Evolutionary conservation across 2,797 vertebrate species (phyloP), one percentile per base, ranked within the genome.

Genomic region (Micropoecilia bifurca): DNA sequence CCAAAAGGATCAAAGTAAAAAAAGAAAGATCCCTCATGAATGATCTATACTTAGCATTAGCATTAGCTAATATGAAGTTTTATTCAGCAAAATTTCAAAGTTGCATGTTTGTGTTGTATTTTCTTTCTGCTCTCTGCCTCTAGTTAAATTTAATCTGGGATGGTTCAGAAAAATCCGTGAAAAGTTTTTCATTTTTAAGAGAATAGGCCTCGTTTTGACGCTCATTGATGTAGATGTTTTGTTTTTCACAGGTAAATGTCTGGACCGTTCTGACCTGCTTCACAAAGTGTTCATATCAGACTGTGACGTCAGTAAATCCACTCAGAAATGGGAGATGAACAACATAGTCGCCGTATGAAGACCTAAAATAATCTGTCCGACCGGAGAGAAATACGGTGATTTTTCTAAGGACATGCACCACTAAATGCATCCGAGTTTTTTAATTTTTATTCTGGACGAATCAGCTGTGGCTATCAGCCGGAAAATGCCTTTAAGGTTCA

Each of bases 261-360:
- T 96, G 90, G 99, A 99, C 93, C 98, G 98, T 78, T 99, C 98
- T 0, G 98, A 99, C 83, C 93, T 99, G 83, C 95, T 99, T 41
- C 99, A 98, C 90, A 98, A 98, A 88, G 96, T 99, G 53, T 99
- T 98, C 91, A 91, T 99, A 89, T 96, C 98, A 14, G 97, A 96
- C 76, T 99, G 98, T 79, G 98, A 99, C 94, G 95, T 91, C 89
- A 96, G 83, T 90, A 99, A 98, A 96, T 95, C 90, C 81, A 97
- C 96, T 28, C 99, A 99, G 88, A 98, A 96, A 82, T 99, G 99
- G 99, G 98, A 99, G 93, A 99, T 99, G 96, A 99, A 99, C 93
- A 99, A 98, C 93, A 99, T 99, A 5, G 95, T 98, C 74, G 97
- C 96, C 53, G 96, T 99, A 82, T 99, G 96, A 96, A 86, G 81